Percentiles rank a stretch among this genome's conserved stretches.
Conservation (phyloP, 1,140 invertebrate species). For the Drosophila tani region DNA sequence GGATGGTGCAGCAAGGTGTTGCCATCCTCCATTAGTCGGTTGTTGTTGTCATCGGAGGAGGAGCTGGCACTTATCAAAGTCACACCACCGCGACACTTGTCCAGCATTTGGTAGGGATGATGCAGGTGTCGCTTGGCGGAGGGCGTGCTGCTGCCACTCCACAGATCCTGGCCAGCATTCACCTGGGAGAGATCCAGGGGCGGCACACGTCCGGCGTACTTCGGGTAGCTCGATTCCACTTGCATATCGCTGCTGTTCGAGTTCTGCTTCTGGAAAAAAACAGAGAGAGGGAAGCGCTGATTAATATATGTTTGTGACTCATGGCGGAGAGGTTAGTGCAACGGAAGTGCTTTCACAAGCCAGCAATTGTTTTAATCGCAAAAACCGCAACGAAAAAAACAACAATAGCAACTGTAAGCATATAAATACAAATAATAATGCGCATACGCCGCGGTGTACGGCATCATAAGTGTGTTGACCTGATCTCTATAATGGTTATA, state of each 20-base stretch:
- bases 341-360: conserved; percentile 78
- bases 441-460: conserved; percentile 31
- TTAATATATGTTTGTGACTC: conserved; percentile 68
- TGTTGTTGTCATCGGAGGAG: conserved; percentile 67
- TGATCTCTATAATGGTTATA: neutral
- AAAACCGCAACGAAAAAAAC: conserved; percentile 53
- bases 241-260: conserved; percentile 56
- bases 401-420: conserved; percentile 19
- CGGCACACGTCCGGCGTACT: conserved; percentile 82
- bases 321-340: conserved; percentile 29
- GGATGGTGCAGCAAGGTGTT: conserved; percentile 52
- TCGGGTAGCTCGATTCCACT: conserved; percentile 79
- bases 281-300: conserved; percentile 42
- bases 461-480: conserved; percentile 32
- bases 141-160: conserved; percentile 43
- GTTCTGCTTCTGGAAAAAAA: conserved; percentile 51
- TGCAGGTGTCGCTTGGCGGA: conserved; percentile 52
- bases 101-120: conserved; percentile 74
- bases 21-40: conserved; percentile 37
- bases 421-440: conserved; percentile 42
- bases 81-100: conserved; percentile 63
- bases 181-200: conserved; percentile 80
- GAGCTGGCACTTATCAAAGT: conserved; percentile 34
- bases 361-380: conserved; percentile 79
- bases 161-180: conserved; percentile 66